Evolutionary conservation across 1,140 invertebrate genomes (phyloP), one percentile per base, ranked within the genome.

Genomic region (Brachionus manjavacas): DNA sequence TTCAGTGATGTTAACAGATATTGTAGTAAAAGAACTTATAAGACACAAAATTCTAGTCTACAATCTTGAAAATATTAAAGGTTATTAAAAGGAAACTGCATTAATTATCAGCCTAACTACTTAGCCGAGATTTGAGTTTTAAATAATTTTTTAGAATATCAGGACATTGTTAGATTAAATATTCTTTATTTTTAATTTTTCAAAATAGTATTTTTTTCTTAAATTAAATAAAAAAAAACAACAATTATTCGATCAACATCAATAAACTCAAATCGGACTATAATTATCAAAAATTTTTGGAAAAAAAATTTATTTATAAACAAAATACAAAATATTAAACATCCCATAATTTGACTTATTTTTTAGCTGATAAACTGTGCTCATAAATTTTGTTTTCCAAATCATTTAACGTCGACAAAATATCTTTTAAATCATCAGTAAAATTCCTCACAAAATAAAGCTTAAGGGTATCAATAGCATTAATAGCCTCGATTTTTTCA

Each of bases 321-420:
- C 43, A 46, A 46, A 46, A 43, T 43, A 43, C 1, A 43, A 43
- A 28, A 31, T 52, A n/a, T 52, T 52, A n/a, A 52, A 14, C 0
- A 52, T 52, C 11, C 16, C 6, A 52, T 52, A 6, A 52, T 14
- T n/a, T 7, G 7, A 35, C 31, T 35, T 35, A 52, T 52, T 52
- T 52, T 16, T 52, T 52, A 52, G 46, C 46, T 6, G 46, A 52
- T 52, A 52, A 12, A 16, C 52, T 72, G 16, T 72, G 68, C 68
- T 72, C 68, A 41, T 72, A 72, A 72, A 72, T 72, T 72, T 72
- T 72, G 20, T 72, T 72, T 72, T 72, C 68, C 39, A 72, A 72
- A 41, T 72, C 35, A 16, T 72, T 72, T 20, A 72, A 72, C 7
- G 28, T 72, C 41, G 31, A 35, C 68, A 72, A 72, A 72, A 72